phyloP scores from a whole-genome alignment of 1,140 invertebrate species.

The Ostrea edulis region DNA sequence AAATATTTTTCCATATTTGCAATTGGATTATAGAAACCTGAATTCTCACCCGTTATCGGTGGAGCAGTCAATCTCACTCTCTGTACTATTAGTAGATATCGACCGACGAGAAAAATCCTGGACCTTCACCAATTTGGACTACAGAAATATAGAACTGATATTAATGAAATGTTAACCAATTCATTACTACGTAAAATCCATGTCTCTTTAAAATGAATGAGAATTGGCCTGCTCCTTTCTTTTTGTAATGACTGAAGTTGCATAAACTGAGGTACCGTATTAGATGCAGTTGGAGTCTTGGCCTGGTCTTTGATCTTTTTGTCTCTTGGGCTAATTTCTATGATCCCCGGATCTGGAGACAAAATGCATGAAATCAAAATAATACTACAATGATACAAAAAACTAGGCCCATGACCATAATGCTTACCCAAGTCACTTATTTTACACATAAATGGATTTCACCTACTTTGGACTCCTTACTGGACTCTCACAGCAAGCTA shows the following conservation, averaged over 20 bases:
- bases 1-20: too few relatives aligned
- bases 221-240: too few relatives aligned
- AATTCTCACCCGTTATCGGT: constrained; percentile 34
- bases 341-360: background rate
- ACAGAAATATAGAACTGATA: background rate
- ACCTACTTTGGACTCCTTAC: too few relatives aligned
- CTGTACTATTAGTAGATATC: constrained; percentile 64
- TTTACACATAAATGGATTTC: too few relatives aligned
- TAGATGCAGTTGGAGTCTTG: background rate
- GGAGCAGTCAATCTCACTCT: constrained; percentile 62
- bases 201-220: too few relatives aligned
- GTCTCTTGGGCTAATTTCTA: constrained; percentile 30
- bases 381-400: background rate
- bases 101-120: constrained; percentile 40
- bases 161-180: too few relatives aligned
- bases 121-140: constrained; percentile 32
- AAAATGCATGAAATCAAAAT: background rate
- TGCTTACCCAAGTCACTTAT: too few relatives aligned
- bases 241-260: background rate
- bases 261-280: background rate
- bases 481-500: too few relatives aligned
- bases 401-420: too few relatives aligned
- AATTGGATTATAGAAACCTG: too few relatives aligned
- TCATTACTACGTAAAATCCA: too few relatives aligned
- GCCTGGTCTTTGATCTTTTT: constrained; percentile 17